phyloP scores from a whole-genome alignment of 2,797 vertebrate species.

The Gobio occitaniae region DNA sequence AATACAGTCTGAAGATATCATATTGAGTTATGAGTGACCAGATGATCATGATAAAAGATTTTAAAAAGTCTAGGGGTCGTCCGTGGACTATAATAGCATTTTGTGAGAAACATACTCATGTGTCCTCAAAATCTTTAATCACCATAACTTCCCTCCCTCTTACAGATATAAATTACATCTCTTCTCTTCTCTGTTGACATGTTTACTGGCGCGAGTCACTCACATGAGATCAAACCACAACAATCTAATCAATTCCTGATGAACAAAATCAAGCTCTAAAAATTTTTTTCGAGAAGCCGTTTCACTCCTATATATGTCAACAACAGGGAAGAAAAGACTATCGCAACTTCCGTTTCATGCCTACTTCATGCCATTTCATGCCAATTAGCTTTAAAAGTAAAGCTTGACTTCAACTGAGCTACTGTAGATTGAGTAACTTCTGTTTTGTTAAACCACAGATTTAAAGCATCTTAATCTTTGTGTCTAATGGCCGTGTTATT shows the following conservation, averaged over 20 bases:
- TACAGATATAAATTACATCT: too few relatives aligned
- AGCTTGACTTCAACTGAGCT: neutral
- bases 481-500: neutral
- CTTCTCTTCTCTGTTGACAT: too few relatives aligned
- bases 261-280: too few relatives aligned
- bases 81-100: neutral
- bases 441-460: neutral
- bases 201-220: too few relatives aligned
- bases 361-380: neutral
- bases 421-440: neutral
- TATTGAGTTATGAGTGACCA: slow-evolving; percentile 12
- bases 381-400: neutral
- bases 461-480: neutral
- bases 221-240: too few relatives aligned
- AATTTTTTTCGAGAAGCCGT: too few relatives aligned
- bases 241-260: too few relatives aligned
- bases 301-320: too few relatives aligned
- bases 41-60: neutral
- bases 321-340: too few relatives aligned
- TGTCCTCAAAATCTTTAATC: too few relatives aligned
- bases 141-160: too few relatives aligned
- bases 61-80: neutral
- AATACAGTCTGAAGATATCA: slow-evolving; percentile 26
- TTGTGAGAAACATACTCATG: neutral
- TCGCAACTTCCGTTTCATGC: too few relatives aligned